Base-by-base conservation (phyloP, 1,140 invertebrate genomes). In the Leptopilina clavipes region DNA sequence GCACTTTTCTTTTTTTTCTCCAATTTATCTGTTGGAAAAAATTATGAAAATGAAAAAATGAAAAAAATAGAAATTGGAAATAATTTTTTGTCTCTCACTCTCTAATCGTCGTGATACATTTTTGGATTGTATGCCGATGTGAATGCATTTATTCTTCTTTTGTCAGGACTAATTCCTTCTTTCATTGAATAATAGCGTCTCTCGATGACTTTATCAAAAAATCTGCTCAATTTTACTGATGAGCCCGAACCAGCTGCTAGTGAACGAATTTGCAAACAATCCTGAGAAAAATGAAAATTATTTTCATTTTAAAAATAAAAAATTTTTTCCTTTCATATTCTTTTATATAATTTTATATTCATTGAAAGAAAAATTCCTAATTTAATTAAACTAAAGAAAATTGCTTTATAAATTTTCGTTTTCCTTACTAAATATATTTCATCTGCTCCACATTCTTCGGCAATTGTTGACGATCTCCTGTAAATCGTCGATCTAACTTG, bases 201-300 rank as follows among this genome's bases (percentile, higher is more conserved):
- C 87, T 96, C 95, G 77, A 96, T 96, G 8, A 97, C 97, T 92
- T 97, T 97, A 89, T 99, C 98, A 90, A 98, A 98, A 92, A 98
- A 99, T 86, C 96, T 92, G 14, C 95, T 95, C 19, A 98, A 87
- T 91, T 98, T 98, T 0, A 98, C 97, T 54, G 97, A 94, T 86
- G 97, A 97, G 77, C 95, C 96, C 1, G 95, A 96, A 3, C 97
- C 97, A 14, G 97, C 95, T n/a, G 96, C 96, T 78, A 99, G 89
- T 79, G 95, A 96, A 87, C 95, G 94, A 1, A 92, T 89, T 88
- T 97, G 94, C 81, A 93, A 92, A 84, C 95, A 97, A 91, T 97
- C 95, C 93, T 92, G 73, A 76, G 86, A 76, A 44, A 79, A 72
- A 77, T n/a, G n/a, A 70, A 72, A 9, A 75, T 75, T 45, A 25